phyloP scores from a whole-genome alignment of 2,888 invertebrate species.

The Cephus runcator region DNA sequence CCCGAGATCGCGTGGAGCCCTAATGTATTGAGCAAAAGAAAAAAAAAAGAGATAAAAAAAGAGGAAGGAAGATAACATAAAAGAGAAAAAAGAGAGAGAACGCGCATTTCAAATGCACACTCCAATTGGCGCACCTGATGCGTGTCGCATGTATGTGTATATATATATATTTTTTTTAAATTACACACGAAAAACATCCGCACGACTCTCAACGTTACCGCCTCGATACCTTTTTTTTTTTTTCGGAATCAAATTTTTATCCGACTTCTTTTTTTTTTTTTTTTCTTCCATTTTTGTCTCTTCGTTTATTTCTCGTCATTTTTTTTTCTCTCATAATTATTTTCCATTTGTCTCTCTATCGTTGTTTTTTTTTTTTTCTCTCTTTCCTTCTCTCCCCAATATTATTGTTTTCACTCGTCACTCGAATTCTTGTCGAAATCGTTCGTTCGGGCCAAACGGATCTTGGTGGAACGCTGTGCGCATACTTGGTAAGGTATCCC shows the following conservation, averaged over 20 bases:
- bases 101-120: not conserved
- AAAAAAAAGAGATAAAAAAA: not conserved
- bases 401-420: not conserved
- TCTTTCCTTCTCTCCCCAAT: constrained; percentile 11
- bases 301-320: not conserved
- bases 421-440: constrained; percentile 19
- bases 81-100: not conserved
- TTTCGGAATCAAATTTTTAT: not conserved
- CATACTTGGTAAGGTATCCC: constrained; percentile 38
- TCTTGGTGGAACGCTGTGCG: constrained; percentile 28
- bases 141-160: not conserved
- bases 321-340: not conserved
- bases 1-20: constrained; percentile 7
- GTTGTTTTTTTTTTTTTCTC: not conserved
- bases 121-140: not conserved
- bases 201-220: not conserved
- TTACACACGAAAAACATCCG: not conserved
- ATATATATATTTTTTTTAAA: not conserved
- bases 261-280: not conserved
- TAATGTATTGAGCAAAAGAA: not conserved
- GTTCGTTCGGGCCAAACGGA: constrained; percentile 29
- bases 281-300: not conserved
- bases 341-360: not conserved
- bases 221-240: not conserved
- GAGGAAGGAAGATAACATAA: not conserved